Evolutionary conservation across 2,888 invertebrate genomes (phyloP).

Genomic region (Platycheirus rosarum): DNA sequence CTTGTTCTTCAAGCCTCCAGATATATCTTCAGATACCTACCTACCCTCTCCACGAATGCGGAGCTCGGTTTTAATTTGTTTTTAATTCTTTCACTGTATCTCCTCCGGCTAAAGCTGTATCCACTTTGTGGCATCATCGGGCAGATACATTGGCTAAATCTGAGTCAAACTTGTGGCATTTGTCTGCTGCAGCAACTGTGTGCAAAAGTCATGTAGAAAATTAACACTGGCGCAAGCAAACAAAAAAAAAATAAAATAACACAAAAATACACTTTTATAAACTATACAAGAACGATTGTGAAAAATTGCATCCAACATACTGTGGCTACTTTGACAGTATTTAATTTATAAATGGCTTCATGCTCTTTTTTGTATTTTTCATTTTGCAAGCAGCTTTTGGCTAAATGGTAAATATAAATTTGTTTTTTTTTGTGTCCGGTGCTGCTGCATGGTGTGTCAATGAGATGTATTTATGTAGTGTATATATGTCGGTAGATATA

Average conservation of each 20-base stretch:
- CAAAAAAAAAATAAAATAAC: conserved; percentile 75
- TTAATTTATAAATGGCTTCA: conserved; percentile 73
- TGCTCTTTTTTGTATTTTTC: conserved; percentile 56
- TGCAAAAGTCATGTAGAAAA: conserved; percentile 76
- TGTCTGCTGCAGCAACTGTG: conserved; percentile 65
- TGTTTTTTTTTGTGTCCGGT: conserved; percentile 18
- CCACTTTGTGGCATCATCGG: neutral
- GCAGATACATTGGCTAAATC: conserved; percentile 42
- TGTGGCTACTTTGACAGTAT: conserved; percentile 75
- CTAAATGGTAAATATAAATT: conserved; percentile 70
- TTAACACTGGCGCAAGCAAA: conserved; percentile 78
- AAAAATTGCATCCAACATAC: conserved; percentile 81
- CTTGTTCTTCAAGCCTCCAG: conserved; percentile 72
- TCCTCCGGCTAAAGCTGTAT: conserved; percentile 4
- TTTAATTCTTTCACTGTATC: conserved; percentile 62
- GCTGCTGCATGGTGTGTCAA: conserved; percentile 61
- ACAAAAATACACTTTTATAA: conserved; percentile 31
- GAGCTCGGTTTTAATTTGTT: conserved; percentile 67
- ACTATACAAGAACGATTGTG: conserved; percentile 78
- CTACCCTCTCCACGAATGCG: neutral
- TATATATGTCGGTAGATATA: conserved; percentile 16
- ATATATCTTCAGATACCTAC: conserved; percentile 75
- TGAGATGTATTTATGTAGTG: conserved; percentile 58
- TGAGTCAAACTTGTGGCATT: conserved; percentile 66
- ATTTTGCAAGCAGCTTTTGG: conserved; percentile 50